Percentiles rank a stretch among this genome's conserved stretches.
Conservation (phyloP, 2,888 invertebrate genomes). For the Helleia helle region DNA sequence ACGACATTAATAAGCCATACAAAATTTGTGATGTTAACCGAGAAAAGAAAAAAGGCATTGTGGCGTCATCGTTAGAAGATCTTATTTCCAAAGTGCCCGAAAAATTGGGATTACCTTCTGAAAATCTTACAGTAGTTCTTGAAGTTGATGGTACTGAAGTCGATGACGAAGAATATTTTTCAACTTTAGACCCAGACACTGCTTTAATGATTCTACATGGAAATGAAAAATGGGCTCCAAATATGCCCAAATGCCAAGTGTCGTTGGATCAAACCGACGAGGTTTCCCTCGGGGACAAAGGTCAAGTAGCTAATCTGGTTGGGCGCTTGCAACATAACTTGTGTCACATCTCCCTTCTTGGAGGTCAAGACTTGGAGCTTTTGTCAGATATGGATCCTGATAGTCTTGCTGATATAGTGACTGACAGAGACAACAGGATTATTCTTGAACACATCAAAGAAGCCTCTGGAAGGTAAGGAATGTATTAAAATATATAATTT, state of each 20-base stretch:
- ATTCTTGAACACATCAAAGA: slow-evolving; percentile 88
- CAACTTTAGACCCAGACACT: slow-evolving; percentile 90
- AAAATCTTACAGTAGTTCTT: slow-evolving; percentile 85
- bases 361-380: slow-evolving; percentile 87
- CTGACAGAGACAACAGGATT: slow-evolving; percentile 80
- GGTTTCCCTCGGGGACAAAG: slow-evolving; percentile 60
- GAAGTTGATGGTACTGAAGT: slow-evolving; percentile 96
- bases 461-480: slow-evolving; percentile 84
- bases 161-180: slow-evolving; percentile 96
- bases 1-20: slow-evolving; percentile 78
- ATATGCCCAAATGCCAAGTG: slow-evolving; percentile 76
- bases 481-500: no score
- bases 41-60: slow-evolving; percentile 87
- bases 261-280: slow-evolving; percentile 76
- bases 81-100: slow-evolving; percentile 83
- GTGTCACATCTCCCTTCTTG: slow-evolving; percentile 87
- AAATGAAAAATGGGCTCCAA: slow-evolving; percentile 83
- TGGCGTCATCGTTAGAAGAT: slow-evolving; percentile 85
- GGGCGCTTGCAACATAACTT: slow-evolving; percentile 85
- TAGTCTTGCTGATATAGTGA: slow-evolving; percentile 86
- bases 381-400: slow-evolving; percentile 93
- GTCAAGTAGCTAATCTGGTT: slow-evolving; percentile 82
- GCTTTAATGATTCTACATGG: slow-evolving; percentile 86
- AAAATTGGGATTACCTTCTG: slow-evolving; percentile 78
- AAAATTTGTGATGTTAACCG: slow-evolving; percentile 87